Conservation (phyloP, 1,140 invertebrate species). For the Neuroterus valhalla region DNA sequence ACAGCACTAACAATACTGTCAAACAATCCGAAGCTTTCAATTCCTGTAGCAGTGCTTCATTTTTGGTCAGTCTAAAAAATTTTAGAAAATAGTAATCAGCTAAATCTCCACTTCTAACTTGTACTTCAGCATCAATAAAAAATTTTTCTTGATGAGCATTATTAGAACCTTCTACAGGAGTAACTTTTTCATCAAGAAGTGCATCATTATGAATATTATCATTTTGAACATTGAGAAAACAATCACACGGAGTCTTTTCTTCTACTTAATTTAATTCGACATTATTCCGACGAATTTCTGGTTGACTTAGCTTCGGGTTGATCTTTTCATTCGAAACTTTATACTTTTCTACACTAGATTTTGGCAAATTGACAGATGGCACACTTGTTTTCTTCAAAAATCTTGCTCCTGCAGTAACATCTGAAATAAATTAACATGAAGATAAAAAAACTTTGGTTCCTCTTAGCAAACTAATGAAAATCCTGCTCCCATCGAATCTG, state of each 20-base stretch:
- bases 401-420: no score
- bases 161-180: no score
- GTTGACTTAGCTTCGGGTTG: neutral
- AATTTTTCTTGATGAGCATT: no score
- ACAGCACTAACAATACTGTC: constrained; percentile 31
- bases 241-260: neutral
- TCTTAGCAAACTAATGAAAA: neutral
- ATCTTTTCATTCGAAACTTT: neutral
- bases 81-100: constrained; percentile 9
- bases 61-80: constrained; percentile 33
- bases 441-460: no score
- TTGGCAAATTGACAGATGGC: neutral
- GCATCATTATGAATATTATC: no score
- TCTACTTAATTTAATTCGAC: neutral
- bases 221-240: neutral
- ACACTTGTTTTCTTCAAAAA: no score
- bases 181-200: neutral
- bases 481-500: neutral
- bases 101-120: constrained; percentile 32
- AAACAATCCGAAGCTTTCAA: constrained; percentile 32
- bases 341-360: neutral
- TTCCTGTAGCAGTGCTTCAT: constrained; percentile 37
- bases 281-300: neutral
- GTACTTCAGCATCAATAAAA: constrained; percentile 25
- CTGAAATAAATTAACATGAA: no score